phyloP scores from a whole-genome alignment of 2,888 invertebrate species.

The Drosophila buzzatii region DNA sequence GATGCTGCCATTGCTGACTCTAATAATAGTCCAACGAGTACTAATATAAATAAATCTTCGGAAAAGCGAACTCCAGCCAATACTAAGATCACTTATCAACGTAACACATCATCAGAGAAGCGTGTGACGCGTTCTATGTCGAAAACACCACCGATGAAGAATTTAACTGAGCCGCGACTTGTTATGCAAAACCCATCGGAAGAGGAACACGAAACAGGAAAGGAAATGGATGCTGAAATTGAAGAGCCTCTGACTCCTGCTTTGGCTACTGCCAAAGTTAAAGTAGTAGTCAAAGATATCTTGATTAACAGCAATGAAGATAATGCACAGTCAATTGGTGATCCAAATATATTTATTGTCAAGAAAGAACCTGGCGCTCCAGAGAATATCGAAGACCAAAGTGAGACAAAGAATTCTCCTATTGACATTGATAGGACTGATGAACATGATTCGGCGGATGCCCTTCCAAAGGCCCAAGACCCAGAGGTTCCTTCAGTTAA shows the following conservation, averaged over 20 bases:
- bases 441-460: not conserved
- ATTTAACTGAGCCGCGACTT: slow-evolving; percentile 13
- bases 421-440: not conserved
- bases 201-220: slow-evolving; percentile 15
- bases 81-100: too few species aligned
- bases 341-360: not conserved
- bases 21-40: not conserved
- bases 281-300: slow-evolving; percentile 25
- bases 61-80: slow-evolving; percentile 13
- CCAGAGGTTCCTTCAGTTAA: not conserved
- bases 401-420: not conserved
- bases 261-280: not conserved
- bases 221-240: slow-evolving; percentile 2
- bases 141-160: slow-evolving; percentile 49
- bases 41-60: not conserved
- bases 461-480: not conserved
- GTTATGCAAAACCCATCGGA: slow-evolving; percentile 12
- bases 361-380: not conserved
- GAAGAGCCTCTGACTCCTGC: not conserved
- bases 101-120: slow-evolving; percentile 25
- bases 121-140: slow-evolving; percentile 73
- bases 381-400: not conserved
- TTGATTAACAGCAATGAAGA: not conserved
- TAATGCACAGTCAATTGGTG: not conserved
- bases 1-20: not conserved